Evolutionary conservation across 2,888 invertebrate species (phyloP).

Genomic region (Koerneria pararmatus): DNA sequence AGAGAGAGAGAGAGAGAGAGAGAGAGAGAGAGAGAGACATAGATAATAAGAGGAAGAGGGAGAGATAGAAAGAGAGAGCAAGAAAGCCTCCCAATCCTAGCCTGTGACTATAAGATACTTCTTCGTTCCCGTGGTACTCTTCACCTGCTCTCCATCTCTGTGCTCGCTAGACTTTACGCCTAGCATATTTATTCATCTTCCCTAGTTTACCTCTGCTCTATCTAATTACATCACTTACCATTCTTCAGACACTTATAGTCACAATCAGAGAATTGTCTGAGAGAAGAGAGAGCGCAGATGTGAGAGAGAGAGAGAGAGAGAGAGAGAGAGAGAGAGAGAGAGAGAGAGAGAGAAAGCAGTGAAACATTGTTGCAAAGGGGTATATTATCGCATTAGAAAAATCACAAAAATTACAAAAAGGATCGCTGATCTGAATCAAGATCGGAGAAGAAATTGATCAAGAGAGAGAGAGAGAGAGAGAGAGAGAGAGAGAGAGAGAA

Average conservation of each 20-base stretch:
- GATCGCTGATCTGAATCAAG: too few species aligned
- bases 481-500: too few species aligned
- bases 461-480: conserved; percentile 12
- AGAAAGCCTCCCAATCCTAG: too few species aligned
- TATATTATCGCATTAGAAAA: background rate
- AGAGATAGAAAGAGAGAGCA: conserved; percentile 2
- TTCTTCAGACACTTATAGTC: background rate
- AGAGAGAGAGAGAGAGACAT: conserved; percentile 10
- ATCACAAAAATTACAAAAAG: too few species aligned
- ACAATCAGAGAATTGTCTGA: conserved; percentile 7
- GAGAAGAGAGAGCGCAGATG: conserved; percentile 15
- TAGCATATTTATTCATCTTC: background rate
- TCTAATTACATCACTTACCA: background rate
- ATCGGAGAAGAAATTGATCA: conserved; percentile 16
- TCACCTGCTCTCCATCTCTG: too few species aligned
- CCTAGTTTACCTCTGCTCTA: background rate
- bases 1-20: conserved; percentile 15
- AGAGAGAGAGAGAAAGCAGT: conserved; percentile 6
- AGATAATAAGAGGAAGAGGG: conserved; percentile 11
- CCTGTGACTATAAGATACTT: too few species aligned
- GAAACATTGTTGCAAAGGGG: background rate
- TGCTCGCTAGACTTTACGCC: too few species aligned
- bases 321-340: conserved; percentile 8
- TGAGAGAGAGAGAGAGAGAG: conserved; percentile 15
- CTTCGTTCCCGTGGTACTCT: too few species aligned